Evolutionary conservation across 2,113 vertebrate genomes (phyloP).

Genomic region (Apteryx mantelli): DNA sequence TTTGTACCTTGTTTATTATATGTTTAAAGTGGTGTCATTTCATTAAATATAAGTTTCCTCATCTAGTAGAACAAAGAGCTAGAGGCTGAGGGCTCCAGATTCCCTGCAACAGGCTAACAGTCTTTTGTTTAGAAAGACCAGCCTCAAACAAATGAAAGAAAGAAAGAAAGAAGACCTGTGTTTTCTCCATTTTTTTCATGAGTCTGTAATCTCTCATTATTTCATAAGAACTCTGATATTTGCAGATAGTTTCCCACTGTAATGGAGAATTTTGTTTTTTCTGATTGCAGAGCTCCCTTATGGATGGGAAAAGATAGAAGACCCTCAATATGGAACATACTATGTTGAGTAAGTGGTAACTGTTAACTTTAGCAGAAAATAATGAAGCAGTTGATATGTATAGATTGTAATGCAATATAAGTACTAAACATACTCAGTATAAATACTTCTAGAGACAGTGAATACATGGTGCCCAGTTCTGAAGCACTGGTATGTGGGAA

Average conservation of each 20-base stretch:
- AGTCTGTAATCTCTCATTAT: background rate
- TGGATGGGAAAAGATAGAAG: slow-evolving; percentile 98
- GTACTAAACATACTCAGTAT: background rate
- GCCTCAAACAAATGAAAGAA: background rate
- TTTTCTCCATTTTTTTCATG: background rate
- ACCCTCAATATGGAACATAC: slow-evolving; percentile 95
- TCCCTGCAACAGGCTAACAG: background rate
- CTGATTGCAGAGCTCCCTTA: slow-evolving; percentile 92
- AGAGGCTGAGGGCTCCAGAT: background rate
- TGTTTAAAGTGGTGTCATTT: background rate
- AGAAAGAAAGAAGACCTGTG: background rate
- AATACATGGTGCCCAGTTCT: background rate
- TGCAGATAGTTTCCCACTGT: background rate
- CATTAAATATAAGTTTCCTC: background rate
- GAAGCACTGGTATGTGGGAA: background rate
- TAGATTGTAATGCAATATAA: background rate
- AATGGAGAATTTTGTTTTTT: slow-evolving; percentile 16
- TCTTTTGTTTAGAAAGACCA: background rate
- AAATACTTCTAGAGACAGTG: background rate
- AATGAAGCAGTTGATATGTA: background rate
- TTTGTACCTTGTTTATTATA: background rate
- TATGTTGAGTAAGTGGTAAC: slow-evolving; percentile 93
- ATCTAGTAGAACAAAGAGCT: background rate
- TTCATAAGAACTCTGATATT: background rate
- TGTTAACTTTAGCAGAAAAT: background rate